These are phyloP conservation scores for Gambusia affinis DNA, from an alignment of 2,113 vertebrate species.

Conservation along the genomic window DNA sequence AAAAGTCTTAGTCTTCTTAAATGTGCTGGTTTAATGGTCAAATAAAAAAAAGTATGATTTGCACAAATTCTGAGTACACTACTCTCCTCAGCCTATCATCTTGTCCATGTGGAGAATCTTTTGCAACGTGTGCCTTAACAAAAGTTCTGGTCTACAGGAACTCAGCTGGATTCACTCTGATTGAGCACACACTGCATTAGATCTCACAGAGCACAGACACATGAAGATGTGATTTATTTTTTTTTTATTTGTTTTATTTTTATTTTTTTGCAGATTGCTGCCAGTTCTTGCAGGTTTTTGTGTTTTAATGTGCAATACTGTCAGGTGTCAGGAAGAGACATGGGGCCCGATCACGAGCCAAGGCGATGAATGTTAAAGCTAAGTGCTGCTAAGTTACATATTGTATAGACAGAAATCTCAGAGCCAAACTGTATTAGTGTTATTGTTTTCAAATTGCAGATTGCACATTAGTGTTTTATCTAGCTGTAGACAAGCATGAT, in stretches of 20 bases:
- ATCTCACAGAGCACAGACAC: constrained; percentile 39
- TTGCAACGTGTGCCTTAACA: constrained; percentile 61
- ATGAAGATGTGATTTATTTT: constrained; percentile 22
- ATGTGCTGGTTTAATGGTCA: constrained; percentile 9
- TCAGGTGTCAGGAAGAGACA: constrained; percentile 33
- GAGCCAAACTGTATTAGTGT: constrained; percentile 77
- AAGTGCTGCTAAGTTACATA: constrained; percentile 78
- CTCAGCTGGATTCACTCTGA: constrained; percentile 43
- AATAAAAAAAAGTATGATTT: constrained; percentile 9
- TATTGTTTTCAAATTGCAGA: constrained; percentile 56
- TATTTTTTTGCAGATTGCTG: constrained; percentile 32
- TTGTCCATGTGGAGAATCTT: constrained; percentile 56
- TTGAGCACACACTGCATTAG: constrained; percentile 60
- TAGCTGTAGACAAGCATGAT: constrained; percentile 62
- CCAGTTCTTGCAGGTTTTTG: constrained; percentile 40
- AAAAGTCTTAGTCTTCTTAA: constrained; percentile 24
- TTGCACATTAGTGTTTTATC: constrained; percentile 56
- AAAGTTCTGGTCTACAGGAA: constrained; percentile 36
- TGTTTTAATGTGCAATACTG: constrained; percentile 71
- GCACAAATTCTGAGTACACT: constrained; percentile 35
- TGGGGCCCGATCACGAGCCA: constrained; percentile 46
- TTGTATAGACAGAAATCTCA: constrained; percentile 57
- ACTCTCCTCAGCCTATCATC: constrained; percentile 56
- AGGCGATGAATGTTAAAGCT: constrained; percentile 63
- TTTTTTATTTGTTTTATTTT: too few species aligned